Base-by-base conservation (phyloP, 2,888 invertebrate genomes). In the Embidobia sp. region DNA sequence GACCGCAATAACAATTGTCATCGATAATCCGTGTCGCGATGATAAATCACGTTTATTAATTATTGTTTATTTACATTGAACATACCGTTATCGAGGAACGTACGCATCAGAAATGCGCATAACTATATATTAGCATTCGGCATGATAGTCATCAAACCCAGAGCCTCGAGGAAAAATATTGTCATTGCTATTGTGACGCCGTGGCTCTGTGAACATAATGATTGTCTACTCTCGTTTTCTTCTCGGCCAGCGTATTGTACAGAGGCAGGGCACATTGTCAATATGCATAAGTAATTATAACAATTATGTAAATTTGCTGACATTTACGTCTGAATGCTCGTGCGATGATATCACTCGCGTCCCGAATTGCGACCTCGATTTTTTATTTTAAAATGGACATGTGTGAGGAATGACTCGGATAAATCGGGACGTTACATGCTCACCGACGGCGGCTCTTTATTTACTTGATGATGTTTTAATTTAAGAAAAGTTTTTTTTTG, bases 271-370 rank as follows among this genome's bases (percentile, higher is more conserved):
- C 44, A 10, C 46, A 46, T 13, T 55, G 72, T 37, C 49, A 10
- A 44, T 44, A 49, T 49, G 72, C 55, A 57, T 63, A 64, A 64
- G 55, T 49, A 73, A 64, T 73, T 73, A 57, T 49, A 49, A 64
- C 57, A 73, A 73, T 73, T 73, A 73, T 73, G 73, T 57, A 64
- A 73, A 73, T 73, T 31, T 40, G 22, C 27, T 64, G 73, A 64
- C 73, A 73, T 73, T 73, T 64, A 49, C 57, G 18, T 16, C 26
- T 19, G 48, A 72, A 40, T 55, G 48, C n/a, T 13, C 40, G 31
- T n/a, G 29, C 31, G 35, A 18, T 57, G 48, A 64, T 42, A 13
- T 63, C 63, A 59, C 19, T 57, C 49, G 10, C 22, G 55, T 27
- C 49, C 48, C 63, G 27, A 72, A 72, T 55, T 57, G 37, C 18